Evolutionary conservation across 2,888 invertebrate species (phyloP).

Genomic region (Minunthozetes semirufus): DNA sequence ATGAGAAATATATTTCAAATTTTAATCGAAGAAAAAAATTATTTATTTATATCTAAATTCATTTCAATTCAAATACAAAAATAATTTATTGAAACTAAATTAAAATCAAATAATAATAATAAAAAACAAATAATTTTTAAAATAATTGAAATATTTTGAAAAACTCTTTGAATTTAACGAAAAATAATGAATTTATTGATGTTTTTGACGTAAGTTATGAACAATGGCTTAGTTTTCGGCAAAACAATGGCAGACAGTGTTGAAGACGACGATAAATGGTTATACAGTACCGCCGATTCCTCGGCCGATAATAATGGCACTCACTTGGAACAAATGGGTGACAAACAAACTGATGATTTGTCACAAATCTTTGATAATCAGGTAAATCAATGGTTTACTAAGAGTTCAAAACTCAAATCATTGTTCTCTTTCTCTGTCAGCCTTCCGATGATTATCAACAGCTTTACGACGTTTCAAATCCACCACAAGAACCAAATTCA

Average conservation of each 20-base stretch:
- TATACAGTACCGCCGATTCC: neutral
- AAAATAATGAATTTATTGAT: neutral
- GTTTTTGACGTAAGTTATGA: neutral
- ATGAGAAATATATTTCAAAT: no score
- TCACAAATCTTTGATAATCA: slow-evolving; percentile 24
- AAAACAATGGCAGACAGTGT: slow-evolving; percentile 24
- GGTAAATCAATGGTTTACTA: neutral
- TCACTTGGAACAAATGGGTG: neutral
- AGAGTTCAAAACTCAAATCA: neutral
- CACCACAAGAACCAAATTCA: slow-evolving; percentile 7
- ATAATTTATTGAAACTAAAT: no score
- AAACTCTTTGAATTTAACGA: neutral
- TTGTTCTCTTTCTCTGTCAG: neutral
- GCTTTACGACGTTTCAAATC: neutral
- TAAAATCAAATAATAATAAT: no score
- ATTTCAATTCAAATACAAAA: no score
- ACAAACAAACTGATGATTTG: slow-evolving; percentile 13
- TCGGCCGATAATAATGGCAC: neutral
- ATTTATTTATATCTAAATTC: no score
- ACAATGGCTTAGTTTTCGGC: neutral
- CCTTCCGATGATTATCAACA: neutral
- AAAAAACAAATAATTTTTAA: no score
- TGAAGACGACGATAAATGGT: slow-evolving; percentile 25
- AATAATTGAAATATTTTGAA: neutral
- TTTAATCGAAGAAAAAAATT: no score